Conservation (phyloP, 1,140 invertebrate species). For the Meteorus sp. region DNA sequence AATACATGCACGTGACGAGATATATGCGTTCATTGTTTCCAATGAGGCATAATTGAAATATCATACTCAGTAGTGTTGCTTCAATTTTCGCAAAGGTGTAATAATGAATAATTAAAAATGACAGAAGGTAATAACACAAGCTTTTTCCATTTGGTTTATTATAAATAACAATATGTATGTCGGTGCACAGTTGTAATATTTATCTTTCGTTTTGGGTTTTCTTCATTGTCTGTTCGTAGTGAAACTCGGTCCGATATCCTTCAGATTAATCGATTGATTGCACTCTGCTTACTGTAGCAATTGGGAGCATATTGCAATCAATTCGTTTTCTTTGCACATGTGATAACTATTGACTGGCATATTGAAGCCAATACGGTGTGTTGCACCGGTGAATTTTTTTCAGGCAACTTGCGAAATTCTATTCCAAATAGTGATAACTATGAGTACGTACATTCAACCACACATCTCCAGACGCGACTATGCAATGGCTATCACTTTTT, state of each 20-base stretch:
- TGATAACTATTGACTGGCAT: not conserved
- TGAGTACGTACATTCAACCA: too few species aligned
- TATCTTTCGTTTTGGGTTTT: constrained; percentile 42
- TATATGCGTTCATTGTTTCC: too few species aligned
- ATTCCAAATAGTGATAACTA: too few species aligned
- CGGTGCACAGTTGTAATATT: constrained; percentile 55
- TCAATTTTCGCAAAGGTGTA: not conserved
- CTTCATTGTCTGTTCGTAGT: constrained; percentile 42
- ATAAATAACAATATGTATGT: constrained; percentile 60
- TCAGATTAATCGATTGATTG: not conserved
- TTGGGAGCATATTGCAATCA: too few species aligned
- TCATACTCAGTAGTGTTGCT: too few species aligned
- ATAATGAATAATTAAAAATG: constrained; percentile 9
- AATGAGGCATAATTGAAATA: too few species aligned
- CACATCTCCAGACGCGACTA: too few species aligned
- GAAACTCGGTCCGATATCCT: constrained; percentile 44
- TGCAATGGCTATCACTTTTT: too few species aligned
- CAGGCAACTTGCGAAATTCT: not conserved
- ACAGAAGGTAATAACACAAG: constrained; percentile 25
- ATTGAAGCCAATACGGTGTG: not conserved
- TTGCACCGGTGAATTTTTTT: not conserved
- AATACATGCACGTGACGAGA: too few species aligned
- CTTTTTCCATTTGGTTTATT: constrained; percentile 51
- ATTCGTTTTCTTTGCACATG: not conserved
- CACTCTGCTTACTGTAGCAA: not conserved